These are phyloP conservation scores for Whitmania pigra DNA, from an alignment of 1,140 invertebrate species.

Conservation along the genomic window DNA sequence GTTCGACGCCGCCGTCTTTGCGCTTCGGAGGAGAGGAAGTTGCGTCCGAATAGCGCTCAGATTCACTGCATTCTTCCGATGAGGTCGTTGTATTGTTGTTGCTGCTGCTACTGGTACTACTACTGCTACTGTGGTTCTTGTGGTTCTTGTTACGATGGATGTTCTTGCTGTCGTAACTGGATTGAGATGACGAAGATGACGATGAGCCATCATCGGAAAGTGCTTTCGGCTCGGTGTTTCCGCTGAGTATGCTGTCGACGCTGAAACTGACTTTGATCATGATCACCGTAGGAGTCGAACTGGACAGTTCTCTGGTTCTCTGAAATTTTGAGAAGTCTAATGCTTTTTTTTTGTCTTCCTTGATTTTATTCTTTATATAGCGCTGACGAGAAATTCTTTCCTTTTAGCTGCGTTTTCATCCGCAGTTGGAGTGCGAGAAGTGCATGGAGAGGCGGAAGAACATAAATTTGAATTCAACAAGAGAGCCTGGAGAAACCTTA, in stretches of 20 bases:
- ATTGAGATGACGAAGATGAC: neutral
- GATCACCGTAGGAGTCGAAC: neutral
- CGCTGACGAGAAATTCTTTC: no score
- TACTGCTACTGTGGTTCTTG: slow-evolving; percentile 7
- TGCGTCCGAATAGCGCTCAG: neutral
- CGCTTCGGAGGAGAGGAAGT: neutral
- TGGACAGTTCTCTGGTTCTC: neutral
- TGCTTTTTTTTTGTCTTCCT: no score
- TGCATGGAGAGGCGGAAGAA: no score
- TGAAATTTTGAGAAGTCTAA: neutral
- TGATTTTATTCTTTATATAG: no score
- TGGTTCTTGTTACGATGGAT: neutral
- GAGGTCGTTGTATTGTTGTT: slow-evolving; percentile 2
- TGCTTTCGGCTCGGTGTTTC: neutral
- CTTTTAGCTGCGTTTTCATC: no score
- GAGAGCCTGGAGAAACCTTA: no score
- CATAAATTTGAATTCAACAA: no score
- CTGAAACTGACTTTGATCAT: slow-evolving; percentile 11
- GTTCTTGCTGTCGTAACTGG: slow-evolving; percentile 2
- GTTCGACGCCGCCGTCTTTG: neutral
- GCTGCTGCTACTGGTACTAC: neutral
- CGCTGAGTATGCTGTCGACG: slow-evolving; percentile 2
- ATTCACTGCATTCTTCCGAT: neutral
- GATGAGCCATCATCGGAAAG: neutral
- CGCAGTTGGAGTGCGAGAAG: no score